Conservation (phyloP, 2,888 invertebrate genomes). For the Desoria tigrina region DNA sequence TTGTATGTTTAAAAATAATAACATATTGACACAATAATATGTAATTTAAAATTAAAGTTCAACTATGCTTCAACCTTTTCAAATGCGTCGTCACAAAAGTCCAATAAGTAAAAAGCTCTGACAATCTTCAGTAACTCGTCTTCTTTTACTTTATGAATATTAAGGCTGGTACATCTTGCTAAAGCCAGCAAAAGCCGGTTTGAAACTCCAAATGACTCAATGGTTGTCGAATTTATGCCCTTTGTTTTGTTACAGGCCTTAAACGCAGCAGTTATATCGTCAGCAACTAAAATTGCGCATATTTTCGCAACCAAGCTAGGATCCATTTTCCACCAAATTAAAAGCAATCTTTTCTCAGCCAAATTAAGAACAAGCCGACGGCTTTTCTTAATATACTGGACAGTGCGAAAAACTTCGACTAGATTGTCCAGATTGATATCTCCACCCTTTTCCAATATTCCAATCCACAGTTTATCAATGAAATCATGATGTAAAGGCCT, state of each 20-base stretch:
- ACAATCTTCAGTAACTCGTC: conserved; percentile 60
- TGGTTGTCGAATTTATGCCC: conserved; percentile 32
- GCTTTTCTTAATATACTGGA: conserved; percentile 65
- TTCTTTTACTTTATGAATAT: conserved; percentile 65
- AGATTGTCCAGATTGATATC: conserved; percentile 65
- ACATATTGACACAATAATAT: conserved; percentile 35
- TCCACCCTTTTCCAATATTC: conserved; percentile 63
- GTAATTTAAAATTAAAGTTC: conserved; percentile 19
- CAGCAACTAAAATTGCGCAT: conserved; percentile 49
- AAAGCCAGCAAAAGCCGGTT: conserved; percentile 56
- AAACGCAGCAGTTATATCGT: conserved; percentile 16
- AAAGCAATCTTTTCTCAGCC: conserved; percentile 64
- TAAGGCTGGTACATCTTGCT: conserved; percentile 64
- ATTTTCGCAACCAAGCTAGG: conserved; percentile 54
- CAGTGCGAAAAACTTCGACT: conserved; percentile 62
- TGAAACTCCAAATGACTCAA: conserved; percentile 45
- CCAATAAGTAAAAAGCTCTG: conserved; percentile 35
- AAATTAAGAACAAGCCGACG: conserved; percentile 63
- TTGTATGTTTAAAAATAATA: conserved; percentile 57
- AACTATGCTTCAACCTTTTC: conserved; percentile 44
- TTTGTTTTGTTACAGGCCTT: conserved; percentile 28
- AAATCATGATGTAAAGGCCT: conserved; percentile 58
- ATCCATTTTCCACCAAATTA: conserved; percentile 62
- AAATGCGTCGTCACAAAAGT: conserved; percentile 44
- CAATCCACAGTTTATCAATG: conserved; percentile 69